These are phyloP conservation scores for Cephus spinipes DNA, from an alignment of 2,888 invertebrate species.

Conservation along the genomic window DNA sequence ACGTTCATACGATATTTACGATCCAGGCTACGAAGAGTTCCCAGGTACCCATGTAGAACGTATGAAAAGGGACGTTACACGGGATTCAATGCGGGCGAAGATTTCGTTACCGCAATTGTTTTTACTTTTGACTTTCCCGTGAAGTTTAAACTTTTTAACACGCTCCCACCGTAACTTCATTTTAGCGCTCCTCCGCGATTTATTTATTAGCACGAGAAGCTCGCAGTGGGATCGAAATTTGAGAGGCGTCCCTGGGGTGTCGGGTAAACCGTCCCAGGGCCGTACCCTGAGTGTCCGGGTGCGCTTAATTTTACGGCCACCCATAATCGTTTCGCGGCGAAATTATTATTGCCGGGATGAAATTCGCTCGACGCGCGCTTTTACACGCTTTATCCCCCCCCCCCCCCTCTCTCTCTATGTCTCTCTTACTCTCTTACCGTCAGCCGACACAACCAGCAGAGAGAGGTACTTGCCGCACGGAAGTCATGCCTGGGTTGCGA, in stretches of 20 bases:
- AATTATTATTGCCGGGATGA: slow-evolving; percentile 54
- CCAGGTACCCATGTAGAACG: background rate
- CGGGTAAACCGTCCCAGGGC: background rate
- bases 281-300: slow-evolving; percentile 6
- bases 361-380: slow-evolving; percentile 26
- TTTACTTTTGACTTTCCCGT: background rate
- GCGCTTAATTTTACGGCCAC: slow-evolving; percentile 55
- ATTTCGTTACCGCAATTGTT: background rate
- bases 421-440: background rate
- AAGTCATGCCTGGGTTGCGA: slow-evolving; percentile 11
- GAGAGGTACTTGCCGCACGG: slow-evolving; percentile 8
- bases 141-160: background rate
- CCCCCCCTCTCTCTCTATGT: background rate
- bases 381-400: background rate
- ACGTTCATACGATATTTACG: background rate
- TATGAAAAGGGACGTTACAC: background rate
- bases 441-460: background rate
- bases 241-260: slow-evolving; percentile 15
- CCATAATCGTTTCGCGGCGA: slow-evolving; percentile 52
- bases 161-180: background rate
- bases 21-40: background rate
- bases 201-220: background rate
- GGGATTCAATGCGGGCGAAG: background rate
- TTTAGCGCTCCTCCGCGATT: background rate
- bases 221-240: background rate